Conservation (phyloP, 2,113 vertebrate species). For the Leucoraja erinaceus region DNA sequence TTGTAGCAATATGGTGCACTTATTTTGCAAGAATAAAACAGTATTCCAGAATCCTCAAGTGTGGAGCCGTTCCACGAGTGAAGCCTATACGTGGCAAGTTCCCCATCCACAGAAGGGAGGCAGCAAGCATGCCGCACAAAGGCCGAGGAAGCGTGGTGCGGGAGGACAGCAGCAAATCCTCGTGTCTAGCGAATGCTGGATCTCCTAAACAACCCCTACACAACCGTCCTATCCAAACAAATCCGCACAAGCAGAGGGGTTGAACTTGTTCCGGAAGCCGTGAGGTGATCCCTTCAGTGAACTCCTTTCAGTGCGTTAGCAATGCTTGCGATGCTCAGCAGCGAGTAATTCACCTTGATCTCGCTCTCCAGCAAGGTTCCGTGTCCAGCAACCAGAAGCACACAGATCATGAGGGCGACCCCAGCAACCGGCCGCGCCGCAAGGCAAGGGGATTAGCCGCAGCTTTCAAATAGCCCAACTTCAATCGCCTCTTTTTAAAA, state of each 20-base stretch:
- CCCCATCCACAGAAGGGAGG: neutral
- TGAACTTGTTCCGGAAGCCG: neutral
- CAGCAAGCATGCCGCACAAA: neutral
- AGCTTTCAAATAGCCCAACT: neutral
- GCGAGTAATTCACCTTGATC: slow-evolving; percentile 56
- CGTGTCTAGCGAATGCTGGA: too few relatives aligned
- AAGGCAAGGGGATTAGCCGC: neutral
- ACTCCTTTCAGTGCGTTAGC: neutral
- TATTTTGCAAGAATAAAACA: neutral
- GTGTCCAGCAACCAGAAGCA: slow-evolving; percentile 68
- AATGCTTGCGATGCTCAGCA: neutral
- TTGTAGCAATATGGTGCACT: neutral
- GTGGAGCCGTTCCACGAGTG: neutral
- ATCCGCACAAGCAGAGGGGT: neutral
- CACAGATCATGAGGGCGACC: slow-evolving; percentile 57
- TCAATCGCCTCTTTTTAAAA: neutral
- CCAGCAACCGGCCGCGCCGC: neutral
- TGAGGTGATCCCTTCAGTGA: neutral
- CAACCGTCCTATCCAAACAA: neutral
- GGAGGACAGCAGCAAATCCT: neutral
- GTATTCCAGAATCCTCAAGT: neutral
- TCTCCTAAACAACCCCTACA: neutral
- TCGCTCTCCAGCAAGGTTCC: slow-evolving; percentile 62
- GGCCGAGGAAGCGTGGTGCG: neutral
- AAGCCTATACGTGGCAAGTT: neutral